These are phyloP conservation scores for Thaumatotibia leucotreta DNA, from an alignment of 1,140 invertebrate species.

Conservation along the genomic window DNA sequence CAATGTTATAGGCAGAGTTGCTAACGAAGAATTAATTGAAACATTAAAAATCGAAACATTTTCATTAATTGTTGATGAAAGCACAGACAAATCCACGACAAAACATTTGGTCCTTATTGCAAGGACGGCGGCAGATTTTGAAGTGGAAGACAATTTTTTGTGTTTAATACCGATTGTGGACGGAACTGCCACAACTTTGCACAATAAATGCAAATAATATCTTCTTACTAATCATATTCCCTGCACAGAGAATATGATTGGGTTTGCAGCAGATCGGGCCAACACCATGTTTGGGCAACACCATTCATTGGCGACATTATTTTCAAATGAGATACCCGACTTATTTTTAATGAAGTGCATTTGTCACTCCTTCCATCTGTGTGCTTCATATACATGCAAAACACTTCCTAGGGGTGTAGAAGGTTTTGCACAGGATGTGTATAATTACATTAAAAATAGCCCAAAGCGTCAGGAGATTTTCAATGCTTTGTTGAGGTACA, in stretches of 20 bases:
- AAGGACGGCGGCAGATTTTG: conserved; percentile 29
- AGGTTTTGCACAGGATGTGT: conserved; percentile 33
- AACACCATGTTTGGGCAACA: conserved; percentile 50
- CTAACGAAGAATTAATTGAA: background rate
- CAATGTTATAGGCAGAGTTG: background rate
- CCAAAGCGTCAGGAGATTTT: conserved; percentile 40
- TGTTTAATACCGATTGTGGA: conserved; percentile 34
- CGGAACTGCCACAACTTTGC: conserved; percentile 34
- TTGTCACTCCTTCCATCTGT: conserved; percentile 50
- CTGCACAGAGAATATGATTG: conserved; percentile 45
- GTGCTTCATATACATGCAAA: conserved; percentile 48
- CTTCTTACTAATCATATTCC: conserved; percentile 47
- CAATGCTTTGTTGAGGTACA: conserved; percentile 40
- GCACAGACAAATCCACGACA: conserved; percentile 35
- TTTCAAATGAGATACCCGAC: conserved; percentile 38
- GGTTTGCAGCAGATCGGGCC: conserved; percentile 54
- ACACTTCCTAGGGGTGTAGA: conserved; percentile 38
- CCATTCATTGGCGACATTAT: conserved; percentile 39
- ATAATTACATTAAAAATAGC: conserved; percentile 36
- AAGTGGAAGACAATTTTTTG: conserved; percentile 43
- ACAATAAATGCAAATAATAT: conserved; percentile 30
- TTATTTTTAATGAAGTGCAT: conserved; percentile 50
- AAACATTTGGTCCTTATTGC: conserved; percentile 42
- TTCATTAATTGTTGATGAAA: conserved; percentile 49
- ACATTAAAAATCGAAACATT: conserved; percentile 17